Conservation (phyloP, 1,140 invertebrate genomes). For the Ceratina calcarata region DNA sequence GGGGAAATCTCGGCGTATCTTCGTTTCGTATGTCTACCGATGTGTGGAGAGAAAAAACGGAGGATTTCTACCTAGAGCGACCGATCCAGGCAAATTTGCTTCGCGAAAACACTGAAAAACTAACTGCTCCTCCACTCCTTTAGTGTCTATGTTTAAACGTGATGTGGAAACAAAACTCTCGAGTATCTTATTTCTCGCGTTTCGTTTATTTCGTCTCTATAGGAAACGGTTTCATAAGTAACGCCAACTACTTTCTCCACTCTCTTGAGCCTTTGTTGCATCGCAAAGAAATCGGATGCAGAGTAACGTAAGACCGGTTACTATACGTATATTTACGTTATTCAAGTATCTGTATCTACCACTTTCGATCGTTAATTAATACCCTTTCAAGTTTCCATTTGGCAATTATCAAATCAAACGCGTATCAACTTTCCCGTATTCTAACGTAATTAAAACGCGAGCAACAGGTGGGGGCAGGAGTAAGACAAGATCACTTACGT, state of each 20-base stretch:
- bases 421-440: not conserved
- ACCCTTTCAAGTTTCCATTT: not conserved
- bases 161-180: conserved; percentile 1
- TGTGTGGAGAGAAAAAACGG: conserved; percentile 1
- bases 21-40: conserved; percentile 11
- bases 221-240: conserved; percentile 48
- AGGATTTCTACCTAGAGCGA: conserved; percentile 7
- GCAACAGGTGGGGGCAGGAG: not conserved
- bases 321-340: not conserved
- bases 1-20: conserved; percentile 39
- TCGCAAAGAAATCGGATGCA: conserved; percentile 16
- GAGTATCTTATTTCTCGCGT: conserved; percentile 6
- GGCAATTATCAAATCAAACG: not conserved
- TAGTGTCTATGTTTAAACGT: not conserved
- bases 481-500: conserved; percentile 56
- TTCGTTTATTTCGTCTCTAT: conserved; percentile 16
- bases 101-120: not conserved
- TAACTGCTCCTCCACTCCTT: too few species aligned
- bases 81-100: not conserved
- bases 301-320: not conserved
- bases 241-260: conserved; percentile 41
- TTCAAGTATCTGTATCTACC: too few species aligned
- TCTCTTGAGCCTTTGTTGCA: conserved; percentile 35
- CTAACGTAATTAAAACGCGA: not conserved
- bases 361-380: too few species aligned